Evolutionary conservation across 2,888 invertebrate species (phyloP), one percentile per base, ranked within the genome.

Genomic region (Lasioglossum villosulum): DNA sequence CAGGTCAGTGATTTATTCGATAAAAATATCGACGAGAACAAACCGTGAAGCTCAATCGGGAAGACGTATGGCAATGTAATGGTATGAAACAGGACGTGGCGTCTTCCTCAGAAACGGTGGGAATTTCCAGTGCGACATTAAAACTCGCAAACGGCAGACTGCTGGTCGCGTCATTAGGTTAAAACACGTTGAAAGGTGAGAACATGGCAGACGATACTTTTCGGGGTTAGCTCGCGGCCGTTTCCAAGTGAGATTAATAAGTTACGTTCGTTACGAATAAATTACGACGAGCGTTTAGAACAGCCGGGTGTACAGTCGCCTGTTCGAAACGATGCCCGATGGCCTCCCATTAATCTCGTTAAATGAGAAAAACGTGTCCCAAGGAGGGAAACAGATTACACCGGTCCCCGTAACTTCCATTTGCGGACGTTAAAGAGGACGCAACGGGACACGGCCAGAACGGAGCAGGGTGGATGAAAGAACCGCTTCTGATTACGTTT

Each of bases 401-500:
- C n/a, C 75, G 56, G 52, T 76, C 56, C 16, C 75, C 52, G 74
- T 68, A 39, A 75, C 75, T 75, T 80, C 66, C 66, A 68, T 75
- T 80, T 66, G 74, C 79, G 14, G 70, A 14, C 72, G 30, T 72
- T 85, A 80, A 80, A 73, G 63, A 34, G 23, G 42, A 52, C 66
- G 39, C 56, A 14, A 37, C 30, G 14, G 34, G n/a, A 27, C 34
- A 37, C 63, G 63, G 16, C 5, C 34, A 34, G 66, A 66, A 42
- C 14, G 14, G 2, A 1, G 19, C 19, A 10, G 27, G 56, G 56
- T 12, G 56, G 45, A 74, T 48, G 78, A 77, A 89, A 79, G 78
- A 89, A 85, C 80, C 78, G 59, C 30, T 66, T 87, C 78, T 77
- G 83, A 89, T 83, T 59, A 75, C 89, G 75, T 82, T 83, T 70